Evolutionary conservation across 2,888 invertebrate species (phyloP).

Genomic region (Rhamnusium bicolor): DNA sequence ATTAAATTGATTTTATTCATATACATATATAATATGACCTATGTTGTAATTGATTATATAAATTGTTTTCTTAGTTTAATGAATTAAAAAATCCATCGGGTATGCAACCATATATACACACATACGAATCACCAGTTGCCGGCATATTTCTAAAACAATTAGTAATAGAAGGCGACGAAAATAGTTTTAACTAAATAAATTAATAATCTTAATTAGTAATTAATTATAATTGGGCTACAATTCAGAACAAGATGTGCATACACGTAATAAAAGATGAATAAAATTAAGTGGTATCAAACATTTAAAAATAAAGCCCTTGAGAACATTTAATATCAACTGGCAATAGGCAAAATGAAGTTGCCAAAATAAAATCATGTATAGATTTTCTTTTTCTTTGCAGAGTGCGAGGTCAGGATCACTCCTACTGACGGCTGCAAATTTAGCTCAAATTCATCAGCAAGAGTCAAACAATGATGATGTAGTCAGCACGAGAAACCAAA

Average conservation of each 20-base stretch:
- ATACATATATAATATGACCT: too few relatives aligned
- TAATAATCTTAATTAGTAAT: too few relatives aligned
- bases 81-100: not conserved
- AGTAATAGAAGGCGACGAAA: too few relatives aligned
- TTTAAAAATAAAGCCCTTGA: too few relatives aligned
- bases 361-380: not conserved
- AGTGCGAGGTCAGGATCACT: constrained; percentile 87
- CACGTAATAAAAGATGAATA: too few relatives aligned
- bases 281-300: too few relatives aligned
- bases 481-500: constrained; percentile 62
- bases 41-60: constrained; percentile 17
- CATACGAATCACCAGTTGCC: not conserved
- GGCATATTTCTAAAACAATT: too few relatives aligned
- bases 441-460: constrained; percentile 69
- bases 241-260: too few relatives aligned
- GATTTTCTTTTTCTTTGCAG: constrained; percentile 72
- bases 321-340: too few relatives aligned
- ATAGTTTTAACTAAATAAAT: too few relatives aligned
- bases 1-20: constrained; percentile 32
- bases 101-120: constrained; percentile 32
- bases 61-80: not conserved
- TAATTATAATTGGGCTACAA: too few relatives aligned
- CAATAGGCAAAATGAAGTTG: too few relatives aligned
- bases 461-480: constrained; percentile 49
- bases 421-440: constrained; percentile 85